A percentile compares a stretch with the other conserved stretches of the same genome.
phyloP scores from a whole-genome alignment of 2,888 invertebrate genomes.

The Corythucha ciliata region DNA sequence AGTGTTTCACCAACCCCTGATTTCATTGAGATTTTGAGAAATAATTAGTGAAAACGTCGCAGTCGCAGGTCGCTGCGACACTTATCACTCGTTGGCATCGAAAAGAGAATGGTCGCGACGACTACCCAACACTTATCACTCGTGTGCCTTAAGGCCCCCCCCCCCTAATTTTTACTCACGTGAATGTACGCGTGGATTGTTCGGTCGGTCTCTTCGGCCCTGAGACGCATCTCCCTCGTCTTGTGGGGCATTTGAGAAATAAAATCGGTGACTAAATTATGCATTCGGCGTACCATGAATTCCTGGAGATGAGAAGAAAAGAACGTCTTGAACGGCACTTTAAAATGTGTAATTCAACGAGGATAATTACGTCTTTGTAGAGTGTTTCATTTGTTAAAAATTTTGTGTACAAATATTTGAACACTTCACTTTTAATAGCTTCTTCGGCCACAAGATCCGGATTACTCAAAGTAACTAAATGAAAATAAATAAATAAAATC shows the following conservation, averaged over 20 bases:
- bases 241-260: slow-evolving; percentile 87
- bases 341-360: too few relatives aligned
- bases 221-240: slow-evolving; percentile 67
- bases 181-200: slow-evolving; percentile 61
- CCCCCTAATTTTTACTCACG: slow-evolving; percentile 34
- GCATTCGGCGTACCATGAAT: slow-evolving; percentile 73
- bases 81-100: too few relatives aligned
- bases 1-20: too few relatives aligned
- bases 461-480: slow-evolving; percentile 24
- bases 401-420: slow-evolving; percentile 65
- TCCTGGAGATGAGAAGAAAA: slow-evolving; percentile 46
- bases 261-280: slow-evolving; percentile 80
- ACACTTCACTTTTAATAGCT: slow-evolving; percentile 68
- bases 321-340: too few relatives aligned
- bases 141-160: too few relatives aligned
- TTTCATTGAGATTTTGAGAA: too few relatives aligned
- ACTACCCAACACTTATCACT: too few relatives aligned
- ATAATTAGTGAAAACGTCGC: too few relatives aligned
- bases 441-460: slow-evolving; percentile 50
- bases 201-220: slow-evolving; percentile 82
- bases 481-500: not conserved
- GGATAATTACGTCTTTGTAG: slow-evolving; percentile 54
- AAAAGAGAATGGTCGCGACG: too few relatives aligned
- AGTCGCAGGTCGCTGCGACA: too few relatives aligned
- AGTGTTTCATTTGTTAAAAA: slow-evolving; percentile 61